Conservation (phyloP, 92 coral and sea anemone species). For the Parazoanthus darwini region DNA sequence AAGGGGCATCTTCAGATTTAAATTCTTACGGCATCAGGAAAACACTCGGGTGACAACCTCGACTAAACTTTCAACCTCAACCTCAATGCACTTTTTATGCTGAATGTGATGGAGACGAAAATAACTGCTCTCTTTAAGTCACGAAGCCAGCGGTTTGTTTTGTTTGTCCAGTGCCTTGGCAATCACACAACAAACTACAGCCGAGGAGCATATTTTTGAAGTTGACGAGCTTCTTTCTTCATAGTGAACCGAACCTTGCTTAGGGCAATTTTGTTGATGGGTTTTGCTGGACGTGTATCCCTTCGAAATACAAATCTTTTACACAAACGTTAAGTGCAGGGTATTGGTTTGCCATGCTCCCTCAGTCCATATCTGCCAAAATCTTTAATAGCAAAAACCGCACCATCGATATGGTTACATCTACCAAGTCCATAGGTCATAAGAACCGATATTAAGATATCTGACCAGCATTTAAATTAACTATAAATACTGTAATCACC, state of each 20-base stretch:
- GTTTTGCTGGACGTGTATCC: constrained; percentile 50
- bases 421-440: constrained; percentile 42
- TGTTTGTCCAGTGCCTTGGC: constrained; percentile 32
- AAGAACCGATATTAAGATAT: neutral
- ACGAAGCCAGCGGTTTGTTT: too few species aligned
- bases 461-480: neutral
- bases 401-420: constrained; percentile 53
- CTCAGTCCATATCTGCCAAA: constrained; percentile 42
- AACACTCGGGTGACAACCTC: constrained; percentile 25
- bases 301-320: constrained; percentile 53
- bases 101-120: too few species aligned
- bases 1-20: neutral
- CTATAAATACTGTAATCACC: neutral
- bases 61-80: too few species aligned
- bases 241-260: constrained; percentile 49
- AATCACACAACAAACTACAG: constrained; percentile 45
- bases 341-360: constrained; percentile 37
- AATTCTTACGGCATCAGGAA: neutral
- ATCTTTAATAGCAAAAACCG: constrained; percentile 56
- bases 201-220: constrained; percentile 59
- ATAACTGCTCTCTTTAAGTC: too few species aligned
- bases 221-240: constrained; percentile 41
- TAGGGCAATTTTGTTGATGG: constrained; percentile 50
- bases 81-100: too few species aligned
- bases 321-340: constrained; percentile 51